Percentiles rank a stretch among this genome's conserved stretches.
These are phyloP conservation scores for Ranitomeya variabilis DNA, from an alignment of 2,113 vertebrate species.

Conservation along the genomic window DNA sequence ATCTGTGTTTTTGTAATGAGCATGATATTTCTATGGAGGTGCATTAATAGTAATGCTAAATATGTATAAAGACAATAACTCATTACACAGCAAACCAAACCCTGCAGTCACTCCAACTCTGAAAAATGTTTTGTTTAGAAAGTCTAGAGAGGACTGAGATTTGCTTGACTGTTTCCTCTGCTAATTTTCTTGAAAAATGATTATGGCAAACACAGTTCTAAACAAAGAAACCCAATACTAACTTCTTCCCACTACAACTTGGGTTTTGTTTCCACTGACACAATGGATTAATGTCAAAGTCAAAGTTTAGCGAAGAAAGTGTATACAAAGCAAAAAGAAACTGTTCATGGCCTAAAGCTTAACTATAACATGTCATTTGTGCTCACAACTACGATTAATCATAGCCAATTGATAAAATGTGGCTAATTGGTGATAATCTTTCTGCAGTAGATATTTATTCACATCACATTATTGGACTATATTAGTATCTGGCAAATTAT, in stretches of 20 bases:
- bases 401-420: background rate
- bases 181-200: constrained; percentile 1
- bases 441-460: too few species aligned
- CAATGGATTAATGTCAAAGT: background rate
- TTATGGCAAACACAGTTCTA: background rate
- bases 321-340: background rate
- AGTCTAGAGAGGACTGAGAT: background rate
- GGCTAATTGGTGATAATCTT: too few species aligned
- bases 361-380: background rate
- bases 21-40: background rate
- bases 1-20: background rate
- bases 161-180: background rate
- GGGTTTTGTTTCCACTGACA: constrained; percentile 11
- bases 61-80: background rate
- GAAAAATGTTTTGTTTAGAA: background rate
- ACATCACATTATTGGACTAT: too few species aligned
- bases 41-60: background rate
- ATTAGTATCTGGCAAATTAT: too few species aligned
- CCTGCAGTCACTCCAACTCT: background rate
- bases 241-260: background rate
- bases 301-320: background rate
- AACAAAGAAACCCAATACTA: background rate
- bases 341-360: background rate
- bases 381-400: background rate
- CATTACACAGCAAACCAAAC: background rate